Conservation (phyloP, 2,888 invertebrate species). For the Ormyrus labotus region DNA sequence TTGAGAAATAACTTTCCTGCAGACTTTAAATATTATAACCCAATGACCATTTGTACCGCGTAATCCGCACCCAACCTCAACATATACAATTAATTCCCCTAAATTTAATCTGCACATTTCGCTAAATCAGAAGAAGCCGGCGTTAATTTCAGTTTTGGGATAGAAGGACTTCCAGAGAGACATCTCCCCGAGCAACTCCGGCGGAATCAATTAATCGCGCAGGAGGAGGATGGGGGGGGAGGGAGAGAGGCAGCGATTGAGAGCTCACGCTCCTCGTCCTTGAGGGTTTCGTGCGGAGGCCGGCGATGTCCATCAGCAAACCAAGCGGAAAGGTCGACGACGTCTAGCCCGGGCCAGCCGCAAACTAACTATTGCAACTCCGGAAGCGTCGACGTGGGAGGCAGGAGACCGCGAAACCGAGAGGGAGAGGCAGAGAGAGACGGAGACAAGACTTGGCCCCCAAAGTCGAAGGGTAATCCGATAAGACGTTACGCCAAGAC, state of each 20-base stretch:
- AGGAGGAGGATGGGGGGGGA: background rate
- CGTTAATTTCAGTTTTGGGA: too few relatives aligned
- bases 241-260: background rate
- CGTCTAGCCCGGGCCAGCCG: slow-evolving; percentile 57
- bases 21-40: too few relatives aligned
- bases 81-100: too few relatives aligned
- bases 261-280: slow-evolving; percentile 6
- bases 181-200: background rate
- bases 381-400: slow-evolving; percentile 7
- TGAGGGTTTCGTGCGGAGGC: slow-evolving; percentile 1
- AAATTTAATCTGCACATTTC: too few relatives aligned
- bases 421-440: slow-evolving; percentile 25
- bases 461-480: slow-evolving; percentile 61
- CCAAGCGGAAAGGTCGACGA: slow-evolving; percentile 55
- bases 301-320: slow-evolving; percentile 52
- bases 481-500: slow-evolving; percentile 63
- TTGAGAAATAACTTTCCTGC: background rate
- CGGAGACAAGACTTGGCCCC: slow-evolving; percentile 55
- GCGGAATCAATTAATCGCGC: slow-evolving; percentile 54
- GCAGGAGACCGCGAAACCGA: background rate
- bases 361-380: slow-evolving; percentile 68
- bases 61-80: too few relatives aligned
- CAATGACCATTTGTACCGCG: too few relatives aligned
- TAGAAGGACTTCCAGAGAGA: background rate
- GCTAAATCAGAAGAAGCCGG: too few relatives aligned